Evolutionary conservation across 2,797 vertebrate genomes (phyloP).

Genomic region (Dryobates pubescens): DNA sequence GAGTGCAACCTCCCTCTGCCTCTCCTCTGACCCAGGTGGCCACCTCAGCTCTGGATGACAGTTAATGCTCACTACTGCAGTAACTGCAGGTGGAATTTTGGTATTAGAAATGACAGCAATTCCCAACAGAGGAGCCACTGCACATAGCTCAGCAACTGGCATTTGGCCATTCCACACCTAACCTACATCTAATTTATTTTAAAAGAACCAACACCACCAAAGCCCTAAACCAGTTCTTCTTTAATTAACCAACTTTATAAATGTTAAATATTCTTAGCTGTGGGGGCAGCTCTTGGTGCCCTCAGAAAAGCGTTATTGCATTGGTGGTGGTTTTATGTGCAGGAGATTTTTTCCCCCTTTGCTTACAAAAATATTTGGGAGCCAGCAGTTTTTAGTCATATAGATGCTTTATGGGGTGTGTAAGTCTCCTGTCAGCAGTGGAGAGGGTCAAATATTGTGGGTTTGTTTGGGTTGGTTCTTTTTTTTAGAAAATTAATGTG

Average conservation of each 20-base stretch:
- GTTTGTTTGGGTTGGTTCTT: too few relatives aligned
- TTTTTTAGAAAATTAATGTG: background rate
- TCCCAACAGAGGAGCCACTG: background rate
- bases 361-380: background rate
- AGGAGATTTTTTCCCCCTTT: slow-evolving; percentile 1
- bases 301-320: background rate
- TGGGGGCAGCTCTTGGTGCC: background rate
- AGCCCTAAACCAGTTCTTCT: rapidly evolving
- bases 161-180: background rate
- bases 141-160: background rate
- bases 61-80: background rate
- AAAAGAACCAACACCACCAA: background rate
- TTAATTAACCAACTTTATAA: background rate
- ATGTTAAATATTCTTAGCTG: background rate
- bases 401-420: background rate
- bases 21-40: background rate
- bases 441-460: background rate
- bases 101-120: background rate
- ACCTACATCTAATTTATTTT: background rate
- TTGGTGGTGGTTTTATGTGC: background rate
- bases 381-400: background rate
- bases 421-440: background rate
- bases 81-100: background rate
- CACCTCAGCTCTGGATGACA: background rate
- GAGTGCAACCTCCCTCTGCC: background rate